phyloP scores from a whole-genome alignment of 2,888 invertebrate species.

The Lycophotia porphyrea region DNA sequence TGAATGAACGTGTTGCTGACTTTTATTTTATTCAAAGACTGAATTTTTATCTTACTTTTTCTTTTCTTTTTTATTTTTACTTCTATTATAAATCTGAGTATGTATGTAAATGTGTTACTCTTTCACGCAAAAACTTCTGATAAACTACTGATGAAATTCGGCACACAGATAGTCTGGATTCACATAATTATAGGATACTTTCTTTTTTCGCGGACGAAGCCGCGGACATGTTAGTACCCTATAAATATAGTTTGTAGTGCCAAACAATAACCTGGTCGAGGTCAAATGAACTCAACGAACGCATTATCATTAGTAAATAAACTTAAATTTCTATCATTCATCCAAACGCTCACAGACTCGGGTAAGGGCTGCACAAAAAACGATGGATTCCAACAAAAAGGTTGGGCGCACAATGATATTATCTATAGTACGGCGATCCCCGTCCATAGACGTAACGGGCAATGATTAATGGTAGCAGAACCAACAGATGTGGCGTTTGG shows the following conservation, averaged over 20 bases:
- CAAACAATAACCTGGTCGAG: background rate
- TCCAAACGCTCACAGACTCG: slow-evolving; percentile 35
- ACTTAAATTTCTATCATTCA: slow-evolving; percentile 41
- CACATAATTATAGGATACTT: no score
- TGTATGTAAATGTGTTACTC: no score
- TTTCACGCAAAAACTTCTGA: no score
- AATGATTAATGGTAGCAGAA: slow-evolving; percentile 17
- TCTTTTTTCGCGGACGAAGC: no score
- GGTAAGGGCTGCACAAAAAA: slow-evolving; percentile 57
- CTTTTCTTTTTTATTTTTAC: no score
- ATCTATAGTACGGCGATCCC: slow-evolving; percentile 57
- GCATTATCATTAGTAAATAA: slow-evolving; percentile 15
- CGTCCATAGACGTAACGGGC: slow-evolving; percentile 33
- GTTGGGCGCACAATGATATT: slow-evolving; percentile 56
- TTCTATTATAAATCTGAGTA: no score
- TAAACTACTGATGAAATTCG: no score
- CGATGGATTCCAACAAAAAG: slow-evolving; percentile 55
- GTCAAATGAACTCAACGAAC: background rate
- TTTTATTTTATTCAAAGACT: no score
- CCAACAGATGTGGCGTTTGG: slow-evolving; percentile 48
- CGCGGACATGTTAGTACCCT: no score
- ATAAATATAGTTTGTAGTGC: background rate
- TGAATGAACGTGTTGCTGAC: no score
- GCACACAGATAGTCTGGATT: no score
- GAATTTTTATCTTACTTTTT: no score